Conservation (phyloP, 2,113 vertebrate genomes). For the Crypturellus undulatus region DNA sequence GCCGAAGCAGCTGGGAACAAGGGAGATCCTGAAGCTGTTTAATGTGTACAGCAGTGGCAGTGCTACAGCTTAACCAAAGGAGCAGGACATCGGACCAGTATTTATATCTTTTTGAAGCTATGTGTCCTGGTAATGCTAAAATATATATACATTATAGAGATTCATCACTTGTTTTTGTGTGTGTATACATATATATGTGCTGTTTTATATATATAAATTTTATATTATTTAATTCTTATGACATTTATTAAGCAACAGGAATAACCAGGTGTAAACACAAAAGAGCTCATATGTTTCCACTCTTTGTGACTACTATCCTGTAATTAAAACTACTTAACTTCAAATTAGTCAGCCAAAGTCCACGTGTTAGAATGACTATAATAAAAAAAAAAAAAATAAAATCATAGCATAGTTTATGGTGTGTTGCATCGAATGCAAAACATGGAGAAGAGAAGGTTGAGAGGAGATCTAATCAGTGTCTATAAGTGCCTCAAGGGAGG, state of each 20-base stretch:
- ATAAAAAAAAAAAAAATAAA: not conserved
- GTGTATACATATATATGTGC: not conserved
- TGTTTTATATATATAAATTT: not conserved
- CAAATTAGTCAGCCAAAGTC: not conserved
- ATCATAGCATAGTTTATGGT: not conserved
- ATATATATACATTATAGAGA: not conserved
- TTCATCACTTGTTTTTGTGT: not conserved
- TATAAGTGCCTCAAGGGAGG: no score
- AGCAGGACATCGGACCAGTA: not conserved
- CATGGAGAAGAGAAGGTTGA: no score
- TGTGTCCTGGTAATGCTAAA: not conserved
- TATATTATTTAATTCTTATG: not conserved
- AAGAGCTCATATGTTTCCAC: not conserved
- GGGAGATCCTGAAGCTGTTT: not conserved
- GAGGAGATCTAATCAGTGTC: no score
- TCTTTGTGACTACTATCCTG: not conserved
- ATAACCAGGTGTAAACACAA: not conserved
- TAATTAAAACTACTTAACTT: slow-evolving; percentile 5
- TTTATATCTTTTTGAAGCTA: not conserved
- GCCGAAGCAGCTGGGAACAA: not conserved
- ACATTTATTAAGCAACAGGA: not conserved
- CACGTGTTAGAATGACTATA: not conserved
- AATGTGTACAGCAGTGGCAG: not conserved
- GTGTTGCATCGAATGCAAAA: not conserved
- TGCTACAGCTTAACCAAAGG: not conserved